Evolutionary conservation across 2,888 invertebrate genomes (phyloP), one percentile per base, ranked within the genome.

Genomic region (Ametastegia equiseti): DNA sequence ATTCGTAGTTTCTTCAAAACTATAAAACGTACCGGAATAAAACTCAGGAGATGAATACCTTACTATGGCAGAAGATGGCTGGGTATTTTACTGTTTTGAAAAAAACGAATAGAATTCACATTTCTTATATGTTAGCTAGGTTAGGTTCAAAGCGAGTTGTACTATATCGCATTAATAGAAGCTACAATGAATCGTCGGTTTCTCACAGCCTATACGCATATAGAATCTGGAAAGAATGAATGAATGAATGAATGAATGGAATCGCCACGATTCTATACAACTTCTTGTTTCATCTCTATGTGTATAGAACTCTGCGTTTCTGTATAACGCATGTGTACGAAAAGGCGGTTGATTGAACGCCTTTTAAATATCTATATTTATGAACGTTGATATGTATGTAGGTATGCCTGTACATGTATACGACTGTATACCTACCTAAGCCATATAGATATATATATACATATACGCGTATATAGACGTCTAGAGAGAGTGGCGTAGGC

Each of bases 401-500:
- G 15, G 0, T 39, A 67, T n/a, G 15, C n/a, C n/a, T n/a, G n/a
- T n/a, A n/a, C n/a, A 19, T 19, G 19, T 19, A 45, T 45, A 71
- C 13, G n/a, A 15, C 33, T n/a, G 33, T 63, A 36, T 9, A 69
- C 19, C 23, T 23, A 23, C 42, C 27, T 39, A 19, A 19, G n/a
- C n/a, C 23, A 9, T 36, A 36, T 30, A 50, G 15, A 54, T 54
- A 33, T 36, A 54, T 9, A 36, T n/a, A n/a, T n/a, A n/a, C n/a
- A n/a, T n/a, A n/a, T n/a, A n/a, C n/a, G n/a, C n/a, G n/a, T n/a
- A n/a, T n/a, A n/a, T n/a, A n/a, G n/a, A n/a, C n/a, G n/a, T n/a
- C n/a, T n/a, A n/a, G 5, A 78, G 60, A 78, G 39, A 78, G 60
- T 42, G 42, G 78, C 60, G 78, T 78, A 78, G 78, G 78, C 78